phyloP scores from a whole-genome alignment of 2,113 vertebrate species.

The Xyliphius kryptos region DNA sequence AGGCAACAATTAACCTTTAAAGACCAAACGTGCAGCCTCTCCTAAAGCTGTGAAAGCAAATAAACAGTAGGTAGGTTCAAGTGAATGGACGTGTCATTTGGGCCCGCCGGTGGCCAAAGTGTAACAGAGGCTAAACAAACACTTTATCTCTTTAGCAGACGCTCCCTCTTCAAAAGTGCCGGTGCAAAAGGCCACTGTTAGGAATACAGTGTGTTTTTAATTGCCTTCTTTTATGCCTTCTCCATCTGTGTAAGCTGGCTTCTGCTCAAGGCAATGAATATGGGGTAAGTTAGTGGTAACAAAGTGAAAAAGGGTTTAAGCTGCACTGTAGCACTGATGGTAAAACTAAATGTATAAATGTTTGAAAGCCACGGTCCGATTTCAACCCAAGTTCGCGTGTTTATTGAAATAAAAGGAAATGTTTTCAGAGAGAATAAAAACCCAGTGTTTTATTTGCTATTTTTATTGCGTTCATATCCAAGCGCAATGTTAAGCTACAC shows the following conservation, averaged over 20 bases:
- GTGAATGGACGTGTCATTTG: constrained; percentile 50
- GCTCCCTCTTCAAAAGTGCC: constrained; percentile 47
- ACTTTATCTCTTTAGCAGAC: constrained; percentile 78
- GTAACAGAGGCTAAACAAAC: constrained; percentile 55
- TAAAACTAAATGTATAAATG: too few relatives aligned
- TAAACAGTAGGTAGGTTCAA: constrained; percentile 68
- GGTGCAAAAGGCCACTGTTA: constrained; percentile 50
- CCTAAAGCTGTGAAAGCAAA: constrained; percentile 73
- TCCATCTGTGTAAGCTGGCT: constrained; percentile 63
- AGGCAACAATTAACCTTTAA: constrained; percentile 62
- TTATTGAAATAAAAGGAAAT: background rate
- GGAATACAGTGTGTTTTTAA: constrained; percentile 61
- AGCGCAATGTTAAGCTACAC: too few relatives aligned
- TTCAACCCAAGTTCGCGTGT: constrained; percentile 26
- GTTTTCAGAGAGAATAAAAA: background rate
- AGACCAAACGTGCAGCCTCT: constrained; percentile 49
- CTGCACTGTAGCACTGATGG: background rate
- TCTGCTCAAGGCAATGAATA: constrained; percentile 27
- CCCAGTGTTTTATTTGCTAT: too few relatives aligned
- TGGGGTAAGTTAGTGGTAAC: constrained; percentile 29
- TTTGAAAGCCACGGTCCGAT: constrained; percentile 19
- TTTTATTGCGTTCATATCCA: too few relatives aligned
- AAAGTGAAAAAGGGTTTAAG: constrained; percentile 27
- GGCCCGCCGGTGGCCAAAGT: constrained; percentile 42
- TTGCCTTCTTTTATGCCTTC: constrained; percentile 75